These are phyloP conservation scores for Hyles euphorbiae DNA, from an alignment of 1,140 invertebrate genomes.

Conservation along the genomic window DNA sequence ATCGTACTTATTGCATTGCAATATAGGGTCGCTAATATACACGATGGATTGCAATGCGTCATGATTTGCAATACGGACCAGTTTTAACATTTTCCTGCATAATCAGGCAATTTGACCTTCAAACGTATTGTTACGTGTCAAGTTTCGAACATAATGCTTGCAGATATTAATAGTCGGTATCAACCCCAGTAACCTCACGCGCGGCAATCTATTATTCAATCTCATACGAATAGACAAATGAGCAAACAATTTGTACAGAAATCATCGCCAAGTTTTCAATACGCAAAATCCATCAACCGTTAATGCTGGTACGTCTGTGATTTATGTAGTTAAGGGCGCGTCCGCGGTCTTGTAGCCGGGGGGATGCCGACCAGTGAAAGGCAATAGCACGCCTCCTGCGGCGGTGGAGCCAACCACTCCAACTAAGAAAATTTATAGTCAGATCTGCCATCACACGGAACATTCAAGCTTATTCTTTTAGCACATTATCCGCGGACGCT, in stretches of 20 bases:
- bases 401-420: conserved; percentile 35
- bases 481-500: too few species aligned
- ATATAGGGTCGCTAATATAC: too few species aligned
- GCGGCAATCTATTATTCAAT: background rate
- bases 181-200: too few species aligned
- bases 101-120: too few species aligned
- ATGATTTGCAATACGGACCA: too few species aligned
- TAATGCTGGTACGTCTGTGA: conserved; percentile 51
- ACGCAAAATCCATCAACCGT: conserved; percentile 48
- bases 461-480: too few species aligned
- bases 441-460: conserved; percentile 15
- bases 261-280: conserved; percentile 28
- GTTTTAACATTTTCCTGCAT: too few species aligned
- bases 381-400: conserved; percentile 60
- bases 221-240: background rate
- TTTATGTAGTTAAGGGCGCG: conserved; percentile 48
- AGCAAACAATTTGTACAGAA: conserved; percentile 18
- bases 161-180: too few species aligned
- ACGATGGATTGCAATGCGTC: too few species aligned
- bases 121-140: too few species aligned
- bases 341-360: conserved; percentile 41
- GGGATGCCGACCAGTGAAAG: conserved; percentile 43
- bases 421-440: conserved; percentile 14
- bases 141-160: too few species aligned
- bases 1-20: too few species aligned